Evolutionary conservation across 2,113 vertebrate species (phyloP).

Genomic region (Numenius arquata): DNA sequence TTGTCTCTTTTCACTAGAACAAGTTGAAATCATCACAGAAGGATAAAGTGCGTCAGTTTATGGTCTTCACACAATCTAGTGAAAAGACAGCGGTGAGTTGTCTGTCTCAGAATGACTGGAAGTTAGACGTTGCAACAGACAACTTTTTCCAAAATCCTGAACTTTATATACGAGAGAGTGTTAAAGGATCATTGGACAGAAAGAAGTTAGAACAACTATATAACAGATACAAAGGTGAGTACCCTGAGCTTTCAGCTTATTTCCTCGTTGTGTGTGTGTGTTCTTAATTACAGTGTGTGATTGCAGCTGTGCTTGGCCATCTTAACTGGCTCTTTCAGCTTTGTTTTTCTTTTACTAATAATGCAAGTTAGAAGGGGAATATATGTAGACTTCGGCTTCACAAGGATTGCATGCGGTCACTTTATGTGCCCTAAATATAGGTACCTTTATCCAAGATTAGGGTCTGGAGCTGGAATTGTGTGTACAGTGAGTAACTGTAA

Average conservation of each 20-base stretch:
- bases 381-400: background rate
- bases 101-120: constrained; percentile 98
- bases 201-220: constrained; percentile 96
- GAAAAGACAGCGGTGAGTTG: constrained; percentile 97
- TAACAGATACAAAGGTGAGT: constrained; percentile 95
- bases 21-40: constrained; percentile 99
- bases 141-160: constrained; percentile 99
- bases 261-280: background rate
- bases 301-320: background rate
- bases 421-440: background rate
- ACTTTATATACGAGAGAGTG: constrained; percentile 90
- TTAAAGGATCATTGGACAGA: constrained; percentile 92
- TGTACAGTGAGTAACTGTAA: background rate
- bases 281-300: background rate
- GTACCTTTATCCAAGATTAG: background rate
- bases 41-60: constrained; percentile 99
- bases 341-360: background rate
- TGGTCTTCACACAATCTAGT: constrained; percentile 98
- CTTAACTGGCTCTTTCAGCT: accelerated
- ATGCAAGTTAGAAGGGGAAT: background rate
- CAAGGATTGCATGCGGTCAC: background rate
- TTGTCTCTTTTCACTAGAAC: constrained; percentile 82
- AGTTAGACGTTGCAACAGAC: constrained; percentile 98
- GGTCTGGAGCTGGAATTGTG: background rate
- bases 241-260: background rate